Evolutionary conservation across 2,888 invertebrate species (phyloP).

Genomic region (Trichogramma evanescens): DNA sequence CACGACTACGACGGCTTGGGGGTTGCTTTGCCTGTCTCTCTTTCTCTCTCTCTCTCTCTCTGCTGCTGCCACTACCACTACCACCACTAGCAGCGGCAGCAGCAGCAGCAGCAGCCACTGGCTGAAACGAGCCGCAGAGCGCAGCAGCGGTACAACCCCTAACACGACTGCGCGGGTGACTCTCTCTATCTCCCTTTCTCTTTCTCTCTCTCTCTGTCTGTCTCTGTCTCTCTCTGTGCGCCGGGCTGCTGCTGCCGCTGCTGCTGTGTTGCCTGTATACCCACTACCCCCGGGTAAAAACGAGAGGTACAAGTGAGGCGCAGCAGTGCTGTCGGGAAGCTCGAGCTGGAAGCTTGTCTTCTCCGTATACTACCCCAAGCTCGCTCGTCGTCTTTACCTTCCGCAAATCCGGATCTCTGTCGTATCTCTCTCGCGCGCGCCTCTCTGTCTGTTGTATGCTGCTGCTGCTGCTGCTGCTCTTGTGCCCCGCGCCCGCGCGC

Average conservation of each 20-base stretch:
- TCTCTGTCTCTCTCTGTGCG: neutral
- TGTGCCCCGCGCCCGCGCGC: no score
- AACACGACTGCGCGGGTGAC: conserved; percentile 4
- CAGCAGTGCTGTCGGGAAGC: conserved; percentile 45
- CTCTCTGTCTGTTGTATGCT: no score
- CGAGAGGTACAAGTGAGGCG: conserved; percentile 8
- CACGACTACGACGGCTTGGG: neutral
- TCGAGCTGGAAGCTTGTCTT: conserved; percentile 35
- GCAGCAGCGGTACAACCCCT: conserved; percentile 14
- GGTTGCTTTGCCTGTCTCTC: conserved; percentile 2
- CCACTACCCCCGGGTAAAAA: conserved; percentile 1
- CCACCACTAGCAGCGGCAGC: no score
- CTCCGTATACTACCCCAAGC: no score
- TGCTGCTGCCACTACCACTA: no score
- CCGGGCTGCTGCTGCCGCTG: neutral
- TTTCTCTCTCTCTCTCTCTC: neutral
- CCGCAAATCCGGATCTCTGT: no score
- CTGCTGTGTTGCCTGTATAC: no score
- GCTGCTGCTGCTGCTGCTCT: no score
- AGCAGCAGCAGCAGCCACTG: conserved; percentile 10
- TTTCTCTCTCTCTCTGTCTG: neutral
- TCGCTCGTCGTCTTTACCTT: no score
- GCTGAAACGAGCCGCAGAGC: conserved; percentile 10
- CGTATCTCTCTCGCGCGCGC: no score
- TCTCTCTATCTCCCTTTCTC: neutral